Base-by-base conservation (phyloP, 1,140 invertebrate species). In the Atta texana region DNA sequence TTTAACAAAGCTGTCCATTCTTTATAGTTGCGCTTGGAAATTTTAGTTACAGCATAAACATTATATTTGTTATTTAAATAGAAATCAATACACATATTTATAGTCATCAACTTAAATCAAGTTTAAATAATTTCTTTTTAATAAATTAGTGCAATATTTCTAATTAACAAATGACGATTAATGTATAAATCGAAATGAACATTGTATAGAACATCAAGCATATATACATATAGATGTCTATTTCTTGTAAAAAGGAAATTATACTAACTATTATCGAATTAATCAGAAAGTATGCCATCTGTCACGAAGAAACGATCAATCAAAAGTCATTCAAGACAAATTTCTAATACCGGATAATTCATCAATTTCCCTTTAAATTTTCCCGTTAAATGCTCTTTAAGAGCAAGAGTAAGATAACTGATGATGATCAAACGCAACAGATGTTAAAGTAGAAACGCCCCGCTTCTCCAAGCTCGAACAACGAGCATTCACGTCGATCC, bases 401-500 rank as follows among this genome's bases (percentile, higher is more conserved):
- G 24, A 24, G 24, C 24, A 24, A 24, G 24, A 24, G 24, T 24
- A 24, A 84, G 55, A 74, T 84, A 75, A 75, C 55, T 71, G 69
- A 28, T 49, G 69, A 28, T 49, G 69, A 84, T 84, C 55, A 44
- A 24, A 34, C 24, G 55, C 39, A 49, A 44, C 39, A 39, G 18
- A 24, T 63, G 68, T 84, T 74, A 59, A 61, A 49, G 21, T 51
- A 81, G 64, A 81, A 81, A 57, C 80, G 71, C 24, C 24, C 24
- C 55, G 80, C 80, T 61, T 75, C 69, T 51, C 57, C 57, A 44
- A 31, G 39, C 21, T 39, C 55, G 61, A 80, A 90, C 74, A 77
- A 78, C 76, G 57, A 77, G 44, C 87, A 82, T 90, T 91, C 74
- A 87, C 74, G 69, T 87, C 55, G 84, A 88, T 88, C 74, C 82